These are phyloP conservation scores for Pholis gunnellus DNA, from an alignment of 2,113 vertebrate species.

Conservation along the genomic window DNA sequence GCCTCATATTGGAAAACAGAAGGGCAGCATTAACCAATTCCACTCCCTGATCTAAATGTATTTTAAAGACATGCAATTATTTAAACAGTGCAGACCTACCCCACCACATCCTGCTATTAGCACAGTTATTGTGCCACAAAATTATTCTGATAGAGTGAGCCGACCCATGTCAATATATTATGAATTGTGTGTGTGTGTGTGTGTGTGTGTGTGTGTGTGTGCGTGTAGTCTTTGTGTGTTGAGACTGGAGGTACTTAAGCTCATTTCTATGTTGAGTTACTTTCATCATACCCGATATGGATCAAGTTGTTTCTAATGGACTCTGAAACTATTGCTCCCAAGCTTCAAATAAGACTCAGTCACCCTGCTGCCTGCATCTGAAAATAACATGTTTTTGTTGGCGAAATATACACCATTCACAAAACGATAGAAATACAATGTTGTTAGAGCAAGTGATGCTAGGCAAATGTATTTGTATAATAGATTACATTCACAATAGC, in stretches of 20 bases:
- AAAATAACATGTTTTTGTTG: slow-evolving; percentile 36
- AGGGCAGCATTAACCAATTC: slow-evolving; percentile 42
- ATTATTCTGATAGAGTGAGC: slow-evolving; percentile 25
- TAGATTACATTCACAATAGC: not conserved
- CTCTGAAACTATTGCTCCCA: slow-evolving; percentile 35
- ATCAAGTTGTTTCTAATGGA: slow-evolving; percentile 53
- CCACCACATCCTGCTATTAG: slow-evolving; percentile 51
- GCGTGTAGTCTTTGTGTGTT: not conserved
- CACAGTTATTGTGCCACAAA: slow-evolving; percentile 39
- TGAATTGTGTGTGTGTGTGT: slow-evolving; percentile 4
- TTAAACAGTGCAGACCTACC: slow-evolving; percentile 40
- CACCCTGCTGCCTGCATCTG: slow-evolving; percentile 3
- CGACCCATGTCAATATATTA: slow-evolving; percentile 7
- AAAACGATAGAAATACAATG: slow-evolving; percentile 26
- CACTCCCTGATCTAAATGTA: slow-evolving; percentile 48
- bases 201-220: not conserved
- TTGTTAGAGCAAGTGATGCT: slow-evolving; percentile 15
- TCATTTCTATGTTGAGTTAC: slow-evolving; percentile 38
- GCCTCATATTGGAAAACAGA: slow-evolving; percentile 52
- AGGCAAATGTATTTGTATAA: slow-evolving; percentile 1
- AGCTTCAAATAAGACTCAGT: slow-evolving; percentile 39
- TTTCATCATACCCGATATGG: slow-evolving; percentile 31
- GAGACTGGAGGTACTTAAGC: not conserved
- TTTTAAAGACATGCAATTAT: slow-evolving; percentile 51
- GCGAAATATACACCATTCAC: slow-evolving; percentile 17